Evolutionary conservation across 64 coral and sea anemone genomes (phyloP).

Genomic region (Trachythela sp.): DNA sequence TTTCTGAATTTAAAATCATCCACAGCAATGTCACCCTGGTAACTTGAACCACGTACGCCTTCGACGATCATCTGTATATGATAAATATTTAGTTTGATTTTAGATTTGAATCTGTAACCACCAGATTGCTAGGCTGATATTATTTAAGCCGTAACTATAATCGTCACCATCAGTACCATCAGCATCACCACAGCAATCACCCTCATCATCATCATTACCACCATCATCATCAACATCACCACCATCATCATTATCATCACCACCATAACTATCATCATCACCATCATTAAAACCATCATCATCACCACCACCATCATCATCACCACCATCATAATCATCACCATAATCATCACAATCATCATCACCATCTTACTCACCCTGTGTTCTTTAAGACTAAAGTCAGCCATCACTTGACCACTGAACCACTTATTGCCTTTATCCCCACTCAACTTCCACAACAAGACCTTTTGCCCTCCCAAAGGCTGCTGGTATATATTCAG

Average conservation of each 20-base stretch:
- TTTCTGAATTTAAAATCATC: constrained; percentile 72
- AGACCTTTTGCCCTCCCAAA: constrained; percentile 36
- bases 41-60: constrained; percentile 58
- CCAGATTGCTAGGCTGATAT: background rate
- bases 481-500: constrained; percentile 74
- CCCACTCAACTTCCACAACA: constrained; percentile 75
- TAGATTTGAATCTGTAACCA: too few species aligned
- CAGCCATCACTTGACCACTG: constrained; percentile 88
- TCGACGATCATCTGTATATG: constrained; percentile 61
- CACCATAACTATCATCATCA: background rate
- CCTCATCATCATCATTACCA: background rate
- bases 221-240: background rate
- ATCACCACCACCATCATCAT: background rate
- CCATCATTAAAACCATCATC: background rate
- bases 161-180: background rate
- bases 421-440: constrained; percentile 76
- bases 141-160: background rate
- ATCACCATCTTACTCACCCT: background rate
- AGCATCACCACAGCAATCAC: background rate
- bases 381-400: background rate
- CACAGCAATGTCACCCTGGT: constrained; percentile 74
- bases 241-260: background rate
- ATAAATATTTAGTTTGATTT: background rate
- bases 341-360: background rate
- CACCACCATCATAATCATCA: background rate